phyloP scores from a whole-genome alignment of 2,888 invertebrate species.

The Atrina japonica region DNA sequence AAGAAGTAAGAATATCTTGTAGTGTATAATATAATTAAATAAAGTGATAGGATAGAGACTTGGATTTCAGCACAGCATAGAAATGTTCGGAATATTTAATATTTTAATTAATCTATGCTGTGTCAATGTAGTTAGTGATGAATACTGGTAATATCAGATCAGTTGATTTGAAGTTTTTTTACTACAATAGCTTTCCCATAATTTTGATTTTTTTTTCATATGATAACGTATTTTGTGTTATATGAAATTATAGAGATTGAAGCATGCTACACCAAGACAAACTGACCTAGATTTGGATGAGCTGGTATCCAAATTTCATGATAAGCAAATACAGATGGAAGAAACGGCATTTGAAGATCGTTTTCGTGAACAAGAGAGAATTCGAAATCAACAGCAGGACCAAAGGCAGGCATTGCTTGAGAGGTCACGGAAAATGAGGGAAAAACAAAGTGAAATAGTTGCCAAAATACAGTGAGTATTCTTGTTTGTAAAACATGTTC shows the following conservation, averaged over 20 bases:
- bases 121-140: too few species aligned
- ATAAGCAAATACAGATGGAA: conserved; percentile 78
- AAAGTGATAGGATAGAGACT: neutral
- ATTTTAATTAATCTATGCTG: too few species aligned
- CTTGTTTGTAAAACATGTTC: neutral
- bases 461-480: conserved; percentile 79
- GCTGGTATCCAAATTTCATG: conserved; percentile 75
- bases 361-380: conserved; percentile 75
- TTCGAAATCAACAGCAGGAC: conserved; percentile 68
- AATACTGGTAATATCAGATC: too few species aligned
- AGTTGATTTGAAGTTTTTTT: too few species aligned
- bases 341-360: conserved; percentile 76
- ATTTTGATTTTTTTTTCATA: too few species aligned
- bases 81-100: neutral
- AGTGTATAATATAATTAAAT: neutral
- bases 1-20: conserved; percentile 71
- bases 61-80: too few species aligned
- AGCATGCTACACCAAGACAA: conserved; percentile 79
- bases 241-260: conserved; percentile 74
- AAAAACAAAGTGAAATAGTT: conserved; percentile 78
- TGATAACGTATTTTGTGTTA: too few species aligned
- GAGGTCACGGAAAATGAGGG: conserved; percentile 69
- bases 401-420: conserved; percentile 73
- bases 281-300: conserved; percentile 78
- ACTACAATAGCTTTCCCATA: too few species aligned